Percentiles rank a stretch among this genome's conserved stretches.
These are phyloP conservation scores for Strigamia maritima DNA, from an alignment of 2,888 invertebrate species.

Conservation along the genomic window DNA sequence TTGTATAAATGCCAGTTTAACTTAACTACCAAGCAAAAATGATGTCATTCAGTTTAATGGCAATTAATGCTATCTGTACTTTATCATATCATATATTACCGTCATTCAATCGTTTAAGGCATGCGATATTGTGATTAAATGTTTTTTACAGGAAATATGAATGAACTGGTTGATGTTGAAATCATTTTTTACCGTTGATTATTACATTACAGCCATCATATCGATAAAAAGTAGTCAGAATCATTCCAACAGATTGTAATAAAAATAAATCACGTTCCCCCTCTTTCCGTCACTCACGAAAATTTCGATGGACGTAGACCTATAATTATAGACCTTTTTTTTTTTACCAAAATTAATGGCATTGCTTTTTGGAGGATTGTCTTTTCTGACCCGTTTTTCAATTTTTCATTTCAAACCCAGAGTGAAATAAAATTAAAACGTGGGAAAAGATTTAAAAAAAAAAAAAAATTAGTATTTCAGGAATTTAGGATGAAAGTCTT, in stretches of 20 bases:
- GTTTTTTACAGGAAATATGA: too few species aligned
- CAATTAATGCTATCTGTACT: too few species aligned
- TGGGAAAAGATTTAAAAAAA: not conserved
- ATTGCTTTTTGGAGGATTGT: not conserved
- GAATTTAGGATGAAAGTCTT: constrained; percentile 29
- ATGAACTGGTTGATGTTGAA: too few species aligned
- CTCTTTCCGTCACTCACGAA: not conserved
- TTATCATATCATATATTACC: too few species aligned
- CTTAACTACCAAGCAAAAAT: too few species aligned
- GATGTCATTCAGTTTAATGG: too few species aligned
- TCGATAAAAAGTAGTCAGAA: too few species aligned
- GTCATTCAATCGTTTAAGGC: too few species aligned
- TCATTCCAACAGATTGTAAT: not conserved
- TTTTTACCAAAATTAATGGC: not conserved
- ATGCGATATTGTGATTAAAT: too few species aligned
- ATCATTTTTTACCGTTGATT: too few species aligned
- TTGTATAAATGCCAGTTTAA: too few species aligned
- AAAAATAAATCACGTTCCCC: not conserved
- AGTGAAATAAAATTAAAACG: constrained; percentile 6
- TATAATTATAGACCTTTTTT: not conserved
- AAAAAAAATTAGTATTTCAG: constrained; percentile 11
- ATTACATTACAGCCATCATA: too few species aligned
- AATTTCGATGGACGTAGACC: not conserved
- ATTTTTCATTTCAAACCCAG: not conserved
- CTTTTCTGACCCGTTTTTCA: not conserved